phyloP scores from a whole-genome alignment of 2,888 invertebrate genomes.

The Nemotelus nigrinus region DNA sequence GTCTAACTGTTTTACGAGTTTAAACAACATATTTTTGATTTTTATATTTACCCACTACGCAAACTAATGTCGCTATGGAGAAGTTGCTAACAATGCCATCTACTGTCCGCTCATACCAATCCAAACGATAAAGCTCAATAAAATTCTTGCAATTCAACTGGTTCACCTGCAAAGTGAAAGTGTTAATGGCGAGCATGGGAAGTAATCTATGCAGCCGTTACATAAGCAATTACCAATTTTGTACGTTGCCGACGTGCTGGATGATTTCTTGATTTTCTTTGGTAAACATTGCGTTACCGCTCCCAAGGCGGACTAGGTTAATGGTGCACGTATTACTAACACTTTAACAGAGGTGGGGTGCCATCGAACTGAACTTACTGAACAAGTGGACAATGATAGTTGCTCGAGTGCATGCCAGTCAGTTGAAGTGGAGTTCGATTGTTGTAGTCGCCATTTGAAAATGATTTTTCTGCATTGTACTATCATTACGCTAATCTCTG shows the following conservation, averaged over 20 bases:
- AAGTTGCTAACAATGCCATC: no score
- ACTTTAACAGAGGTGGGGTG: background rate
- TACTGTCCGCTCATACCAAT: no score
- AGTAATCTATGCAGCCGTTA: background rate
- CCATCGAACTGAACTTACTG: background rate
- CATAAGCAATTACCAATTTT: background rate
- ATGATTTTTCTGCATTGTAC: conserved; percentile 2
- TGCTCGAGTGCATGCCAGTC: conserved; percentile 4
- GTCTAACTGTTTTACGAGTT: no score
- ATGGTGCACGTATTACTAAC: background rate
- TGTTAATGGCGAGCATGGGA: background rate
- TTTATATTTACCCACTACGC: no score
- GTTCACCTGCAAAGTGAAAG: no score
- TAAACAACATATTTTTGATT: no score
- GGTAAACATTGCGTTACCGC: background rate
- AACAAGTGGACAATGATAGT: background rate
- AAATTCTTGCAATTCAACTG: no score
- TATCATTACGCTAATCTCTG: background rate
- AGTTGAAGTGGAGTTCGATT: conserved; percentile 18
- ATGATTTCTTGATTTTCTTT: conserved; percentile 6
- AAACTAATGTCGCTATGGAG: no score
- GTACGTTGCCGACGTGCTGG: background rate
- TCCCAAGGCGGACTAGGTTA: background rate
- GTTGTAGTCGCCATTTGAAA: conserved; percentile 12
- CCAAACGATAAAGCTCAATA: no score